A percentile compares a stretch with the other conserved stretches of the same genome.
These are phyloP conservation scores for Helogale parvula DNA, from an alignment of 2,113 vertebrate genomes.

Conservation along the genomic window DNA sequence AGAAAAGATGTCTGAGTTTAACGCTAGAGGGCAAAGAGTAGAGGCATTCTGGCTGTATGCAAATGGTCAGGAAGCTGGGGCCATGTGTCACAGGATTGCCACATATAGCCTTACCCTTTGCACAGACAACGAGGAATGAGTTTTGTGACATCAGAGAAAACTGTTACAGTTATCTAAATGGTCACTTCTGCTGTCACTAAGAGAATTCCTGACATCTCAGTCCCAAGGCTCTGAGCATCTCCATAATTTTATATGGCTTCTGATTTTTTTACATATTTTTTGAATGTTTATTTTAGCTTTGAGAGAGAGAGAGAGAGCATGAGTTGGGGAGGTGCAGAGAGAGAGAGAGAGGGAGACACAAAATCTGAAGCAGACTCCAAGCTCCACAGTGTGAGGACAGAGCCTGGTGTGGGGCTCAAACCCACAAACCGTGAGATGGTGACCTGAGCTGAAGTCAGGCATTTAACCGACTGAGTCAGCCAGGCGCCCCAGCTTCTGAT, in stretches of 20 bases:
- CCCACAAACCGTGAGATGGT: too few species aligned
- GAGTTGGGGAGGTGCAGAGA: too few species aligned
- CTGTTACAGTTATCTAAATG: background rate
- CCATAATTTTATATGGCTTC: background rate
- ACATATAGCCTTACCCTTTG: conserved; percentile 35
- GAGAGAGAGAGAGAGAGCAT: too few species aligned
- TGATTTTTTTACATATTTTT: background rate
- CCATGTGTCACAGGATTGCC: background rate
- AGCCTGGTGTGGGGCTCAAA: too few species aligned
- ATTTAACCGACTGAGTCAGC: too few species aligned
- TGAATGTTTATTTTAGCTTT: too few species aligned
- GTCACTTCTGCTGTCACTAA: background rate
- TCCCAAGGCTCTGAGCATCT: background rate
- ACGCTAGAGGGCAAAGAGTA: conserved; percentile 30
- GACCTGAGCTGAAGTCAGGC: too few species aligned
- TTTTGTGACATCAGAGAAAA: conserved; percentile 55
- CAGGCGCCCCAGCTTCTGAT: background rate
- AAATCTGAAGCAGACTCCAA: too few species aligned
- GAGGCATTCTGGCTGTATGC: background rate
- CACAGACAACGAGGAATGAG: conserved; percentile 41
- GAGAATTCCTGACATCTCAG: background rate
- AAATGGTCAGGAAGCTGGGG: background rate
- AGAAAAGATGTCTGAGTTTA: conserved; percentile 21
- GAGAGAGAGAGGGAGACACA: too few species aligned
- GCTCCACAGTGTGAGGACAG: too few species aligned